phyloP scores from a whole-genome alignment of 2,888 invertebrate species.

The Drosophila maculinotata region DNA sequence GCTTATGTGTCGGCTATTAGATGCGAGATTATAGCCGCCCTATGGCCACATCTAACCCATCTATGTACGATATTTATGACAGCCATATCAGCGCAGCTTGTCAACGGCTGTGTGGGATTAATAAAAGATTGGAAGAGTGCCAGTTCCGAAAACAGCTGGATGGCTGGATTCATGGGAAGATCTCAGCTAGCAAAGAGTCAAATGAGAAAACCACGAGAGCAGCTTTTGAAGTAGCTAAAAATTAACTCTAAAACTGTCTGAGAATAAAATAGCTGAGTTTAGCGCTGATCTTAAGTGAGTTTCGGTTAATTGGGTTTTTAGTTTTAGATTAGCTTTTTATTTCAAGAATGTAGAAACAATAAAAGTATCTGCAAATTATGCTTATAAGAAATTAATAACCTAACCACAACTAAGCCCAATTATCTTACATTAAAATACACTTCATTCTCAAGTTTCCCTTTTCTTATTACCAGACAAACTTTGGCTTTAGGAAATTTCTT shows the following conservation, averaged over 20 bases:
- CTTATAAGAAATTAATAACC: too few species aligned
- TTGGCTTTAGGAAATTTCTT: not conserved
- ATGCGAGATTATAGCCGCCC: conserved; percentile 63
- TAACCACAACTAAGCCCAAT: too few species aligned
- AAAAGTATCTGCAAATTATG: too few species aligned
- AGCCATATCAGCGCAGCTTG: conserved; percentile 70
- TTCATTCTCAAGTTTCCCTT: not conserved
- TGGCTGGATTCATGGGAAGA: conserved; percentile 50
- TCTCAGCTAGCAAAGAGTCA: conserved; percentile 2
- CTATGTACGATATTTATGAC: conserved; percentile 61
- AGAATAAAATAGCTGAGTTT: not conserved
- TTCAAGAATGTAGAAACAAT: too few species aligned
- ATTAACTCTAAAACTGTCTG: conserved; percentile 2
- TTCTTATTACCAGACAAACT: not conserved
- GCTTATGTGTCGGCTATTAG: conserved; percentile 69
- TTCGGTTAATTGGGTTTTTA: not conserved
- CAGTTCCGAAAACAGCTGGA: conserved; percentile 50
- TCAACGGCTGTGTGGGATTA: conserved; percentile 61
- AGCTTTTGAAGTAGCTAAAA: too few species aligned
- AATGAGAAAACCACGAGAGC: conserved; percentile 13
- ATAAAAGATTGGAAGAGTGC: conserved; percentile 5
- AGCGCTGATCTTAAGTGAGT: not conserved
- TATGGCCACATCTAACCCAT: conserved; percentile 28
- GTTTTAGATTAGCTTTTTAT: too few species aligned
- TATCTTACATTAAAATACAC: too few species aligned